Evolutionary conservation across 2,113 vertebrate species (phyloP).

Genomic region (Aramus guarauna): DNA sequence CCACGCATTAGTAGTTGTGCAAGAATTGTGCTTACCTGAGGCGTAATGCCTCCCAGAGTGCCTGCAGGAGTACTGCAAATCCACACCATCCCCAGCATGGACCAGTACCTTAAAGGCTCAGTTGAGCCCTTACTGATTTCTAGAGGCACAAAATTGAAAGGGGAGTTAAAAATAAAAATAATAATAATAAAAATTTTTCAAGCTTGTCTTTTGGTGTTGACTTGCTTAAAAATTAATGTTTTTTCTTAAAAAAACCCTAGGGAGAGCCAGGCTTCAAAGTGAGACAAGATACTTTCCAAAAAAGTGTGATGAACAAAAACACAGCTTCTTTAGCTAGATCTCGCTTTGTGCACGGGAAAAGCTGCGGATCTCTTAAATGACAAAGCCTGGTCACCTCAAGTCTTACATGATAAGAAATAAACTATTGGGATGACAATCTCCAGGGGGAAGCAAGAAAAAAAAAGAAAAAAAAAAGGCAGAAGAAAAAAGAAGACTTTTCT

Average conservation of each 20-base stretch:
- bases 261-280: background rate
- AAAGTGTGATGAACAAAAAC: background rate
- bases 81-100: background rate
- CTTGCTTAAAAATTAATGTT: background rate
- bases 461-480: background rate
- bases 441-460: background rate
- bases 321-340: background rate
- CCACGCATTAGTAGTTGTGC: background rate
- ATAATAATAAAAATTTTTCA: background rate
- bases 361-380: background rate
- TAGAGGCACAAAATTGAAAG: background rate
- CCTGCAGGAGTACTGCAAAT: background rate
- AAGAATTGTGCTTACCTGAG: background rate
- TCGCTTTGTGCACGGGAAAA: background rate
- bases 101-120: background rate
- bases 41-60: background rate
- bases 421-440: background rate
- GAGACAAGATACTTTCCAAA: background rate
- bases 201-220: background rate
- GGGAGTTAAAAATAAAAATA: background rate
- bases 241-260: background rate
- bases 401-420: background rate
- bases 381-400: background rate
- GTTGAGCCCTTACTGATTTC: background rate
- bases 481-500: background rate